phyloP scores from a whole-genome alignment of 2,113 vertebrate species.

The Gadus chalcogrammus region DNA sequence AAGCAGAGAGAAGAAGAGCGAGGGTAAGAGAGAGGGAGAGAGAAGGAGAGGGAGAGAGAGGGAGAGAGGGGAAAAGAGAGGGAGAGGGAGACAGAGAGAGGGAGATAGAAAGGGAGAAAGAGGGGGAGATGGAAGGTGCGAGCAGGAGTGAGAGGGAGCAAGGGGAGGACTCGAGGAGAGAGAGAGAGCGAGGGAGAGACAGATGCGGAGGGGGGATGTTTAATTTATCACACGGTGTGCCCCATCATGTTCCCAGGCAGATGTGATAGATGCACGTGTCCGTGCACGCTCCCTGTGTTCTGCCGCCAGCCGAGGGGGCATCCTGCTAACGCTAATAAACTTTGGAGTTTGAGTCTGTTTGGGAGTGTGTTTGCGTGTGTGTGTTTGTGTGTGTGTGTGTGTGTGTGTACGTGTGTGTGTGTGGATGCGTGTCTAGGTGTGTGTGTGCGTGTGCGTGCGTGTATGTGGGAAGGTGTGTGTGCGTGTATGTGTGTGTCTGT shows the following conservation, averaged over 20 bases:
- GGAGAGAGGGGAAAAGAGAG: too few relatives aligned
- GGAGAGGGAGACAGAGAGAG: too few relatives aligned
- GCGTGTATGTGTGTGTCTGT: neutral
- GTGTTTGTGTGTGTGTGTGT: constrained; percentile 8
- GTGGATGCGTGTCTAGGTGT: neutral
- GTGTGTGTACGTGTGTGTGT: neutral
- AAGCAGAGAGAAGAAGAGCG: too few relatives aligned
- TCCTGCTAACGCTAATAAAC: constrained; percentile 50
- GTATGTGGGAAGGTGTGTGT: neutral
- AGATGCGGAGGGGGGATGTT: constrained; percentile 55
- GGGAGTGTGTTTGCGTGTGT: constrained; percentile 32
- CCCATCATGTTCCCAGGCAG: constrained; percentile 50
- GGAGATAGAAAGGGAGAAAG: too few relatives aligned
- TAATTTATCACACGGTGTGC: constrained; percentile 60
- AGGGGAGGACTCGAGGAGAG: too few relatives aligned
- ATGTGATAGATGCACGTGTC: constrained; percentile 64
- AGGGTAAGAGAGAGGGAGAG: too few relatives aligned
- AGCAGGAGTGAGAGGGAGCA: too few relatives aligned
- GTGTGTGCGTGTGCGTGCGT: too few relatives aligned
- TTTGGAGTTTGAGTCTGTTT: constrained; percentile 3
- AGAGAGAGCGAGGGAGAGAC: too few relatives aligned
- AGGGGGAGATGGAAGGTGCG: too few relatives aligned
- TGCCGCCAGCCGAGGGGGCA: constrained; percentile 45
- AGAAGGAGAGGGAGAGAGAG: too few relatives aligned
- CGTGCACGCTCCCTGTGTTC: constrained; percentile 55